Conservation (phyloP, 2,797 vertebrate species). For the Platalea minor region DNA sequence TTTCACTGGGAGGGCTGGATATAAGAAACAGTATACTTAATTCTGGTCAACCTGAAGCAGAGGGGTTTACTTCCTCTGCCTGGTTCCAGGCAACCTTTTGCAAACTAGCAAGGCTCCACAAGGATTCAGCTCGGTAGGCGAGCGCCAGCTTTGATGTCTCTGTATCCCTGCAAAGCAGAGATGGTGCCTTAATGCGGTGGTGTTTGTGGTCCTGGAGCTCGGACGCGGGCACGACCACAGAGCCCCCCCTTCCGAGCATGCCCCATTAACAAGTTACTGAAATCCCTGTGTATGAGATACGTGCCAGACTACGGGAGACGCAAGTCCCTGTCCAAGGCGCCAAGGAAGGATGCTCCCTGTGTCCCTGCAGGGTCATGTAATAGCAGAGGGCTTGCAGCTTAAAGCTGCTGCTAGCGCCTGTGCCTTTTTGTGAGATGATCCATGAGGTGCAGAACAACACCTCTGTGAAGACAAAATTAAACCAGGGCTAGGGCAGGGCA, state of each 20-base stretch:
- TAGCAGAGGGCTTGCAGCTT: background rate
- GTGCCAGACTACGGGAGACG: background rate
- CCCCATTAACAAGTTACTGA: background rate
- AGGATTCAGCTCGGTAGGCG: background rate
- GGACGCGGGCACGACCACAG: background rate
- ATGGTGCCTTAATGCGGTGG: accelerated
- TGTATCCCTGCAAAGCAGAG: background rate
- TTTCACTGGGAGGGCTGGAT: background rate
- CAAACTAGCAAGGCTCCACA: background rate
- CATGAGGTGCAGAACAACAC: background rate
- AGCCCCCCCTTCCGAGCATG: background rate
- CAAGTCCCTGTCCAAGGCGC: background rate
- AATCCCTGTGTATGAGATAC: accelerated
- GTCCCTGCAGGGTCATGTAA: background rate
- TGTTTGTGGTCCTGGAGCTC: background rate
- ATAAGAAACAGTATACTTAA: background rate
- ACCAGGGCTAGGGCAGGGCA: background rate
- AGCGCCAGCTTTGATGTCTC: background rate
- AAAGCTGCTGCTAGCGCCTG: background rate
- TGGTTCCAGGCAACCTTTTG: background rate
- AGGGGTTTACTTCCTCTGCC: background rate
- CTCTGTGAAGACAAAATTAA: background rate
- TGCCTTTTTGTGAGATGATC: background rate
- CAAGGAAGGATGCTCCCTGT: background rate
- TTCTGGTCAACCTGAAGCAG: background rate